Base-by-base conservation (phyloP, 2,113 vertebrate species). In the Serinus canaria region DNA sequence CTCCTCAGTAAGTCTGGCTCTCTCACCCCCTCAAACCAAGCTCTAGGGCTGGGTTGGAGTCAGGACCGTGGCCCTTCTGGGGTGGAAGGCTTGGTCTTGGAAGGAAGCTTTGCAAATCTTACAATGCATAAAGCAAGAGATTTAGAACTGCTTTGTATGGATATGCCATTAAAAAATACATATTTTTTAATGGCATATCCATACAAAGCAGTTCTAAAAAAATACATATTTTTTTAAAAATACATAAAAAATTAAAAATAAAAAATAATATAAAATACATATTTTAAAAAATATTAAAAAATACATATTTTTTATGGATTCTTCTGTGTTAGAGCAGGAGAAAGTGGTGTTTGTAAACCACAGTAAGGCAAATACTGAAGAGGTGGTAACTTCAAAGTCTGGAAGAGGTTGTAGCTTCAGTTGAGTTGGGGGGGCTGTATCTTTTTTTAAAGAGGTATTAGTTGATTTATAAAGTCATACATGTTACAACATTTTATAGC, bases 21-120 rank as follows among this genome's bases (percentile, higher is more conserved):
- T 68, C 24, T 63, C 30, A 15, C 6, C 20, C 7, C 47, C 23
- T 50, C 52, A 27, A 50, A 8, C 17, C 6, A 0, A 0, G 3
- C 0, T 11, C 22, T 23, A 0, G 44, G 47, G 8, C 44, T 55
- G 69, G 6, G 9, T 10, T 52, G 23, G 23, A 2, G 10, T 10
- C 15, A 3, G 22, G 19, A 64, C 17, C 0, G 0, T 11, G 7
- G 19, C 16, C 23, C 12, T 27, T 6, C 30, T 43, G 35, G 18
- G 11, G 5, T 2, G 6, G 24, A 30, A 59, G n/a, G 9, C 10
- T 76, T 68, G 3, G 6, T 49, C 15, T 35, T 74, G 47, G 55
- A 63, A 58, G 28, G 19, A 25, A 28, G 12, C 11, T 63, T 13
- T 68, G 62, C 15, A 39, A 62, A 9, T 39, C 19, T 81, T 25